Base-by-base conservation (phyloP, 2,113 vertebrate genomes). In the Columbina picui region DNA sequence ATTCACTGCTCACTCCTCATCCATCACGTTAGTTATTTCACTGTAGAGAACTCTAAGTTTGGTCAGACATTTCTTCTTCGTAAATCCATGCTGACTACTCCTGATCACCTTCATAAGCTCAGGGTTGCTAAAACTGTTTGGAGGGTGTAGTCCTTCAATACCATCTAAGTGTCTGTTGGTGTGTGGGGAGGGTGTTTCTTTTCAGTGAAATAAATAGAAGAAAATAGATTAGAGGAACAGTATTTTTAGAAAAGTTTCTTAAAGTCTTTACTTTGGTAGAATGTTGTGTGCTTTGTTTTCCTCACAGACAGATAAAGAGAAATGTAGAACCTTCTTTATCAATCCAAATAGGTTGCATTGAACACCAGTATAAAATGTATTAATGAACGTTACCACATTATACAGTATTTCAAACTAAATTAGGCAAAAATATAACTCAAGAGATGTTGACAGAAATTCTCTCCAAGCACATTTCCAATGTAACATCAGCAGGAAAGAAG, bases 321-420 rank as follows among this genome's bases (percentile, higher is more conserved):
- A 63, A 64, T 27, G 8, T 22, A 49, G 41, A 88, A 15, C 0
- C 6, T 52, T 67, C 13, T 49, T 43, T 39, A 79, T 73, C 6
- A 74, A 34, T 39, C 21, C 34, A 38, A 39, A 60, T 60, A 71
- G 39, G 53, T 76, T 79, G 29, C 3, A 39, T 3, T 49, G 27
- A 94, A 43, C 8, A 23, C 15, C 30, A 83, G 85, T 78, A 71
- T 52, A 53, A 45, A 52, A 71, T 13, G 1, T 38, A 53, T 67
- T 75, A 63, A 75, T 75, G 36, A 92, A 61, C 3, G 56, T 71
- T 47, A 71, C 18, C 13, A 49, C 21, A 45, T 43, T 87, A 56
- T 25, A 45, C 73, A 84, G 34, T 93, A 78, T 87, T 92, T 94
- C 70, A 67, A 93, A 93, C 32, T 78, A 91, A 90, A 81, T 81